A percentile compares a stretch with the other conserved stretches of the same genome.
phyloP scores from a whole-genome alignment of 2,113 vertebrate genomes.

The Mus musculus region DNA sequence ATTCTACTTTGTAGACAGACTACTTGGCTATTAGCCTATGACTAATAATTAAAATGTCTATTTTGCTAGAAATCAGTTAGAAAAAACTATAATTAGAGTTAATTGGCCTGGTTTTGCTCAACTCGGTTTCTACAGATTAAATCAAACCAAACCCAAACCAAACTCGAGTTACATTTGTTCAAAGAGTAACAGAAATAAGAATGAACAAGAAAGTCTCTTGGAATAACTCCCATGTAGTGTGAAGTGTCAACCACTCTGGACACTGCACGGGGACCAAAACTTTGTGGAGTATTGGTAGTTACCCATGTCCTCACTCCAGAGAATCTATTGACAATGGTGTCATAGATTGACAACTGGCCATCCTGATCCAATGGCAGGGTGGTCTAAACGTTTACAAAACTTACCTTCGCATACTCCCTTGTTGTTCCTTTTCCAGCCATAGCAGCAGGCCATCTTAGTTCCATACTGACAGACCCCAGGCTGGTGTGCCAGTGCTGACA shows the following conservation, averaged over 20 bases:
- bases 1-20: constrained; percentile 9
- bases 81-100: neutral
- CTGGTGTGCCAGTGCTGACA: constrained; percentile 85
- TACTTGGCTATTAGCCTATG: neutral
- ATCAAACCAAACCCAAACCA: neutral
- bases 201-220: constrained; percentile 17
- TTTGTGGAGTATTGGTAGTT: neutral
- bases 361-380: neutral
- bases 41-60: constrained; percentile 23
- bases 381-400: neutral
- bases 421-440: constrained; percentile 94
- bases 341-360: constrained; percentile 16
- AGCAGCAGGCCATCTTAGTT: constrained; percentile 93
- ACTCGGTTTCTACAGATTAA: constrained; percentile 13
- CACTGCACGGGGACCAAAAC: neutral
- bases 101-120: neutral
- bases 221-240: neutral
- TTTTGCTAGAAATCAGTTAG: neutral
- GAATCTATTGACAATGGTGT: neutral
- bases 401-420: constrained; percentile 96
- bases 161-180: neutral
- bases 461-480: constrained; percentile 94
- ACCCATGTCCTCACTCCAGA: neutral
- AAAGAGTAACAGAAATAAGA: constrained; percentile 1
- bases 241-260: neutral